These are phyloP conservation scores for Troglohyphantes excavatus DNA, from an alignment of 2,888 invertebrate species.

Conservation along the genomic window DNA sequence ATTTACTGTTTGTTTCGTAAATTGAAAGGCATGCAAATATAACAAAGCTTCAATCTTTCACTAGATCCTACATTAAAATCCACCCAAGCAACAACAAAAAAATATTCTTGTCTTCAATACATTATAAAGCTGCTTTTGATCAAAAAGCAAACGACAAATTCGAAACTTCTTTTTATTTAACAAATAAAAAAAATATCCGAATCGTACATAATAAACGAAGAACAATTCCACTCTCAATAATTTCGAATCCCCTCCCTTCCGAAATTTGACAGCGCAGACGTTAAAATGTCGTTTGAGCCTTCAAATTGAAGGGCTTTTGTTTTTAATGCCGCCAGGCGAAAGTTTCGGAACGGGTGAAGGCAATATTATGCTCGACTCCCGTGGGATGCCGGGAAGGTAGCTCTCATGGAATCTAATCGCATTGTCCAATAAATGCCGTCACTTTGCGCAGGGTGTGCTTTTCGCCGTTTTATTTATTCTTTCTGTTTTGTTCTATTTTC, in stretches of 20 bases:
- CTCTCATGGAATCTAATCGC: slow-evolving; percentile 75
- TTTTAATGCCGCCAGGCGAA: slow-evolving; percentile 63
- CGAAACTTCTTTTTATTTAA: not conserved
- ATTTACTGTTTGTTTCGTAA: too few relatives aligned
- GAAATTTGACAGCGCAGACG: slow-evolving; percentile 67
- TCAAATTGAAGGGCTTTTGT: slow-evolving; percentile 74
- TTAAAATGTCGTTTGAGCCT: slow-evolving; percentile 73
- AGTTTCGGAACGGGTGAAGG: slow-evolving; percentile 43
- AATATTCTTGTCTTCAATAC: not conserved
- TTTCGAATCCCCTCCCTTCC: slow-evolving; percentile 26
- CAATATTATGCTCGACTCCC: slow-evolving; percentile 34
- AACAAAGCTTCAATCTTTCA: too few relatives aligned
- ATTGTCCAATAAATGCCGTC: slow-evolving; percentile 76
- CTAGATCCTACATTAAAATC: too few relatives aligned
- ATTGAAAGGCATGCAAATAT: too few relatives aligned
- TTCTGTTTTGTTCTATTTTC: not conserved
- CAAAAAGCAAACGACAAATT: not conserved
- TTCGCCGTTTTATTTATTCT: slow-evolving; percentile 25
- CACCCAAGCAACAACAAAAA: too few relatives aligned
- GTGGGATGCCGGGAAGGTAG: slow-evolving; percentile 46
- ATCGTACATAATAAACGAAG: not conserved
- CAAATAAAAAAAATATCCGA: not conserved
- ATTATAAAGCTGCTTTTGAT: not conserved
- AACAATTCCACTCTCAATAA: slow-evolving; percentile 52
- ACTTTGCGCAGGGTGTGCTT: slow-evolving; percentile 55